These are phyloP conservation scores for Prorops nasuta DNA, from an alignment of 1,140 invertebrate species.

Conservation along the genomic window DNA sequence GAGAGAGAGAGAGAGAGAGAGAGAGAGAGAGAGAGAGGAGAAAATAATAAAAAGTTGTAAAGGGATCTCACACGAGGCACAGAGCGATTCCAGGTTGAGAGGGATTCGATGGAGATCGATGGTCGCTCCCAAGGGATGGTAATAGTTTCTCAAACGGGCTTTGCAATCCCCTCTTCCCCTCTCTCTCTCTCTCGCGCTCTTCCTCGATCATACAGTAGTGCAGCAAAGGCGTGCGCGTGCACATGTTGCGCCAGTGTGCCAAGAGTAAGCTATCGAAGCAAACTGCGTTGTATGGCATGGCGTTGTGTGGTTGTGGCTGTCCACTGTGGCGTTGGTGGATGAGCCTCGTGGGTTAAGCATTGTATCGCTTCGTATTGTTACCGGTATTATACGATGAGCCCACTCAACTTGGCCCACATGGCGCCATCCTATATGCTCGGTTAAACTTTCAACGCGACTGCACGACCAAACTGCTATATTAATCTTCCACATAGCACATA, in stretches of 20 bases:
- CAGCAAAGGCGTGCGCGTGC: constrained; percentile 1
- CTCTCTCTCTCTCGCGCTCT: not conserved
- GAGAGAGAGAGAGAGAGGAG: too few species aligned
- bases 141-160: constrained; percentile 40
- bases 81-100: too few species aligned
- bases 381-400: constrained; percentile 51
- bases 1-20: too few species aligned
- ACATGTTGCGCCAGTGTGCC: not conserved
- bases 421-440: constrained; percentile 26
- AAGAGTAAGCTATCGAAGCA: constrained; percentile 12
- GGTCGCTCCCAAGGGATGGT: constrained; percentile 44
- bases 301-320: too few species aligned
- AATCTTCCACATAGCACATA: not conserved
- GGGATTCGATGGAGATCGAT: constrained; percentile 56
- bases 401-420: constrained; percentile 50
- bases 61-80: too few species aligned
- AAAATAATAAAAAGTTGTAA: too few species aligned
- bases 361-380: constrained; percentile 39
- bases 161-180: not conserved
- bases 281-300: not conserved
- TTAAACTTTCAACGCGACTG: constrained; percentile 24
- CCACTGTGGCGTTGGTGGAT: too few species aligned
- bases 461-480: constrained; percentile 8
- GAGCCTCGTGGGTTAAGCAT: constrained; percentile 21
- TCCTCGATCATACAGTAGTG: constrained; percentile 5